phyloP scores from a whole-genome alignment of 2,797 vertebrate species.

The Lophius americanus region DNA sequence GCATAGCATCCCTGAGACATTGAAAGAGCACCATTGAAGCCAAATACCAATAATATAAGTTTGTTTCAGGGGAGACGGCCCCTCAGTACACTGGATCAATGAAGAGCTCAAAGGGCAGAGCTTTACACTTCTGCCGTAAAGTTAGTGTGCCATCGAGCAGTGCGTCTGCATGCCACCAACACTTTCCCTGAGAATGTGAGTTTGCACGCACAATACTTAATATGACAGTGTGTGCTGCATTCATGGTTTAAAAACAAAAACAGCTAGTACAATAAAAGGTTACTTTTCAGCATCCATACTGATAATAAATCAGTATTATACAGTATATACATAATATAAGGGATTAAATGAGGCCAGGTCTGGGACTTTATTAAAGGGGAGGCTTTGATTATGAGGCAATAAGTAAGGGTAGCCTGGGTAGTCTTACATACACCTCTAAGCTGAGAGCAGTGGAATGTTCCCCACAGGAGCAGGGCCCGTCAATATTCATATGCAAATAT shows the following conservation, averaged over 20 bases:
- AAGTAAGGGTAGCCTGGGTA: conserved; percentile 14
- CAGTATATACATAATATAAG: conserved; percentile 16
- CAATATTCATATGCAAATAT: conserved; percentile 83
- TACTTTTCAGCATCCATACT: not conserved
- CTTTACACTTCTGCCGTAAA: conserved; percentile 80
- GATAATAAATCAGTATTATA: conserved; percentile 11
- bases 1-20: conserved; percentile 81
- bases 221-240: not conserved
- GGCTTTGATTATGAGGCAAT: conserved; percentile 50
- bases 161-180: conserved; percentile 46
- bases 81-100: conserved; percentile 83
- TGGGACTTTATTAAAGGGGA: conserved; percentile 32
- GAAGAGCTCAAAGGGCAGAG: conserved; percentile 81
- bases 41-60: conserved; percentile 86
- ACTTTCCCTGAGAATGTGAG: conserved; percentile 18
- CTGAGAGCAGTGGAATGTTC: conserved; percentile 46
- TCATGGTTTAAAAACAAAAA: not conserved
- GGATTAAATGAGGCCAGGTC: conserved; percentile 20
- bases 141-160: conserved; percentile 66
- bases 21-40: conserved; percentile 81
- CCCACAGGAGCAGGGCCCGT: conserved; percentile 39
- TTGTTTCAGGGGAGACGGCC: conserved; percentile 83
- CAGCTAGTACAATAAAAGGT: not conserved
- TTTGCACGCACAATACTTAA: conserved; percentile 12
- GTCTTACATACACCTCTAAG: conserved; percentile 28